Evolutionary conservation across 2,888 invertebrate species (phyloP), one percentile per base, ranked within the genome.

Genomic region (Megaustenia siamemsis): DNA sequence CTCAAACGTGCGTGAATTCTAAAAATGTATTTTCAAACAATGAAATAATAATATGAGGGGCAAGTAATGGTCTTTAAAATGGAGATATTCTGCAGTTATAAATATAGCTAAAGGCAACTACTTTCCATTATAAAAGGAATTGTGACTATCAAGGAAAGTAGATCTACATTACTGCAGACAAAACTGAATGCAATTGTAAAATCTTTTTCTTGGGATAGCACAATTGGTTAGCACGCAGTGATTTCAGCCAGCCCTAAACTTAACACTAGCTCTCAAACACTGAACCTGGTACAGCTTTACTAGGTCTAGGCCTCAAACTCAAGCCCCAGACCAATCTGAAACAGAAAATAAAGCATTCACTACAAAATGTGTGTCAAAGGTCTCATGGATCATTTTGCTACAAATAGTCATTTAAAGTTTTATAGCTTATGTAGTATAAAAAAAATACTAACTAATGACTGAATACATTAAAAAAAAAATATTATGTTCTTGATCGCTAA

Each of bases 221-320:
- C 68, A 43, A 8, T 69, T n/a, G n/a, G 8, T n/a, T 63, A 28
- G 45, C 35, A 71, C n/a, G 38, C 40, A 66, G 77, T 60, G 45
- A 79, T 66, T 3, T 32, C n/a, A 45, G 79, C 68, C 79, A 79
- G 79, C 32, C 21, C 45, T 66, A 66, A 63, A 49, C n/a, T 81
- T 28, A 40, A 71, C n/a, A 43, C 71, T 43, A 71, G 45, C 81
- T 81, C 53, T 68, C 69, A 49, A 81, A 81, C 81, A 69, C 35
- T 68, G 69, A 49, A 45, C 24, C 53, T 38, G 40, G 38, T 63
- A 28, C 82, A 12, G 82, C 28, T 49, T 32, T n/a, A 38, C 35
- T 45, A 38, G n/a, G n/a, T n/a, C 38, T 83, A 83, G 69, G 83
- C 83, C 56, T 83, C 83, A 83, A 83, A 83, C 35, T 83, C 83